Evolutionary conservation across 2,797 vertebrate genomes (phyloP).

Genomic region (Gobionotothen gibberifrons): DNA sequence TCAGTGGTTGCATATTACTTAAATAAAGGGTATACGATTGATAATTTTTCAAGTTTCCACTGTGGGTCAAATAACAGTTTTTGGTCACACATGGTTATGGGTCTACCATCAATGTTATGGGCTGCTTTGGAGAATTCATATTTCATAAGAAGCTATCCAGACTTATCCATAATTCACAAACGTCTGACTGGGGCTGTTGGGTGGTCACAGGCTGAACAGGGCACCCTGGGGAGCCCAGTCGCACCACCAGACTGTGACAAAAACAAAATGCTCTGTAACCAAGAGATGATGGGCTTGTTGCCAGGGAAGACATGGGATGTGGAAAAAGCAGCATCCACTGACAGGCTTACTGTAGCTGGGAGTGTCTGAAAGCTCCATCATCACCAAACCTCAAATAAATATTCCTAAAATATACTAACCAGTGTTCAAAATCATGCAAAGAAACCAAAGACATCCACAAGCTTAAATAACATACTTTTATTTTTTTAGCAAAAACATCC

Average conservation of each 20-base stretch:
- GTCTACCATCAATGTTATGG: constrained; percentile 10
- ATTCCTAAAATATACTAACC: not conserved
- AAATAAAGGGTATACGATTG: not conserved
- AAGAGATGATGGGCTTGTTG: constrained; percentile 75
- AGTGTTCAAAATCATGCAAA: not conserved
- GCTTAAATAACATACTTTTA: constrained; percentile 38
- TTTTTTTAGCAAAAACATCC: constrained; percentile 49
- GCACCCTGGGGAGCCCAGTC: constrained; percentile 64
- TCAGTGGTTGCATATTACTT: accelerated
- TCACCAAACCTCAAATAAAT: not conserved
- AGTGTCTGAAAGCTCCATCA: constrained; percentile 6
- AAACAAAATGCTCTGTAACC: constrained; percentile 66
- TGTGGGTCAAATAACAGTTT: not conserved
- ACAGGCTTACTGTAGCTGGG: constrained; percentile 24
- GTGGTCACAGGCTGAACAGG: constrained; percentile 59
- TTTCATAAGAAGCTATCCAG: constrained; percentile 78
- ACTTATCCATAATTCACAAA: constrained; percentile 81
- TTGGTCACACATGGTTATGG: not conserved
- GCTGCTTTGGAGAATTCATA: constrained; percentile 70
- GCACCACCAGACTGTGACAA: constrained; percentile 74
- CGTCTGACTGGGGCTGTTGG: constrained; percentile 64
- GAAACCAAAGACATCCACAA: not conserved
- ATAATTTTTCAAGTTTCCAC: constrained; percentile 10
- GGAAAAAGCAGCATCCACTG: constrained; percentile 35
- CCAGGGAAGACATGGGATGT: constrained; percentile 65